Conservation (phyloP, 2,113 vertebrate species). For the Sinocyclocheilus grahami region DNA sequence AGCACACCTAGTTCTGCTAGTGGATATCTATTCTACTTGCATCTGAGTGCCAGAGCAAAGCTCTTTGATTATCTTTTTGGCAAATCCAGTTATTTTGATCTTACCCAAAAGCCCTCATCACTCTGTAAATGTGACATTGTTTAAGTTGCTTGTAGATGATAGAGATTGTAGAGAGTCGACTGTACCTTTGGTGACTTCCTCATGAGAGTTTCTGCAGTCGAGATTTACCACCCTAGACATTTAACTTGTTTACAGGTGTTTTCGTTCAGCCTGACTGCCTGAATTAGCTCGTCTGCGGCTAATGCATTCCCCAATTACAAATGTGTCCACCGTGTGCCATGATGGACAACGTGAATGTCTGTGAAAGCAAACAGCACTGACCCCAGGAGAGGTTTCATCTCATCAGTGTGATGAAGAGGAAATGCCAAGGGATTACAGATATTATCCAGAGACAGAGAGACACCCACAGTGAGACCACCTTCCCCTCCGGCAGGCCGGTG, state of each 20-base stretch:
- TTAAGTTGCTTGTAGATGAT: background rate
- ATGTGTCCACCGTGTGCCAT: background rate
- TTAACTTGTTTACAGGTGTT: background rate
- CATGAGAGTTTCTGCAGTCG: background rate
- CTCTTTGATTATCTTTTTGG: background rate
- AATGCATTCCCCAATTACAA: conserved; percentile 4
- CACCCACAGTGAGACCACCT: conserved; percentile 50
- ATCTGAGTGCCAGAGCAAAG: background rate
- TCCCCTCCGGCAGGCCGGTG: conserved; percentile 50
- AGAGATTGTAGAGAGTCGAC: background rate
- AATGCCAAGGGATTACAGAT: conserved; percentile 59
- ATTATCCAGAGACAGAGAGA: conserved; percentile 51
- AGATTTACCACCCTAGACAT: background rate
- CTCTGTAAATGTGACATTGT: background rate
- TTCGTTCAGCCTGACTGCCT: background rate
- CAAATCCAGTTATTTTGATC: background rate
- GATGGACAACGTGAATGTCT: conserved; percentile 31
- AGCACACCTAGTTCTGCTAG: background rate
- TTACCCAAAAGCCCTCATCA: background rate
- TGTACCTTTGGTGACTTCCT: background rate
- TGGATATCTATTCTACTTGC: background rate
- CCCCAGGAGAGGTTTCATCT: conserved; percentile 32
- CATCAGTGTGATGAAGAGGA: conserved; percentile 57
- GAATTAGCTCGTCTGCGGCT: background rate
- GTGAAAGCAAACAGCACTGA: conserved; percentile 1